Conservation (phyloP, 2,888 invertebrate genomes). For the Psococerastis gibbosa region DNA sequence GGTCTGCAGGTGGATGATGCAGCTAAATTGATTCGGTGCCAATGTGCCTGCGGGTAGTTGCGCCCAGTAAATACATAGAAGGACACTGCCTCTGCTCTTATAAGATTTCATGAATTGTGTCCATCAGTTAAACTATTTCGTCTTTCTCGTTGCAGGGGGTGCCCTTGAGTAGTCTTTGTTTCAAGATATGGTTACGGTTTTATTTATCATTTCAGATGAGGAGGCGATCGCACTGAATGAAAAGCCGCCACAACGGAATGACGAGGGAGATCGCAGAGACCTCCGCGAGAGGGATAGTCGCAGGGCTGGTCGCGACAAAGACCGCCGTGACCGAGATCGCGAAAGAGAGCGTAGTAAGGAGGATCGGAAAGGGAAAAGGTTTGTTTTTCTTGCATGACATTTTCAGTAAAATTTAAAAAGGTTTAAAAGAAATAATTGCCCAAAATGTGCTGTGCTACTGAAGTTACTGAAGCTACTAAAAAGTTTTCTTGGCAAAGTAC, state of each 20-base stretch:
- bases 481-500: neutral
- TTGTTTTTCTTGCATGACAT: neutral
- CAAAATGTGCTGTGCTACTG: slow-evolving; percentile 12
- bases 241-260: too few species aligned
- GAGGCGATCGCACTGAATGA: neutral
- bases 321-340: slow-evolving; percentile 18
- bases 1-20: too few species aligned
- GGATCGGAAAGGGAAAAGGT: slow-evolving; percentile 14
- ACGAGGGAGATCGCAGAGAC: slow-evolving; percentile 17
- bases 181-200: too few species aligned
- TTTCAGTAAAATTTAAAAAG: too few species aligned
- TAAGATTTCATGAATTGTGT: slow-evolving; percentile 4
- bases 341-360: slow-evolving; percentile 15
- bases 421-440: too few species aligned
- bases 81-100: slow-evolving; percentile 7
- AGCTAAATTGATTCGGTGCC: too few species aligned
- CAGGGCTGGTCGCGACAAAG: slow-evolving; percentile 17
- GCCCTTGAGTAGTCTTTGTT: too few species aligned
- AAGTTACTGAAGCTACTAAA: neutral
- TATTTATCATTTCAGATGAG: too few species aligned
- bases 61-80: neutral
- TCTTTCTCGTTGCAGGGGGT: neutral
- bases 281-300: slow-evolving; percentile 16
- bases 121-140: neutral
- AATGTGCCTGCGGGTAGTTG: too few species aligned